These are phyloP conservation scores for Strigamia maritima DNA, from an alignment of 2,888 invertebrate species.

Conservation along the genomic window DNA sequence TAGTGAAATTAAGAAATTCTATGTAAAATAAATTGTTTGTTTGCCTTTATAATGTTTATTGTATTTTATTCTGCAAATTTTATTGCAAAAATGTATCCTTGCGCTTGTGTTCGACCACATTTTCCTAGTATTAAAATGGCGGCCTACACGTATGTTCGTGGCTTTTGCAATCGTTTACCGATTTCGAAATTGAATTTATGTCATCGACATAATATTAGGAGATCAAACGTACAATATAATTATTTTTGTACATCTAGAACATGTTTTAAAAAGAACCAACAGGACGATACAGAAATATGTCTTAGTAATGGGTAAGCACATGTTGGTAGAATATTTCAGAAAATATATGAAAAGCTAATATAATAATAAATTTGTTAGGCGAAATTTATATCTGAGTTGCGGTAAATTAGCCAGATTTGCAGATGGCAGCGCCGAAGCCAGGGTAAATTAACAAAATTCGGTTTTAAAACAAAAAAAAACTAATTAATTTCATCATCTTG, in stretches of 20 bases:
- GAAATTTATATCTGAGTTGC: neutral
- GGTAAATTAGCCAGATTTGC: conserved; percentile 9
- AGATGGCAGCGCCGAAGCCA: neutral
- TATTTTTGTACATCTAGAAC: neutral
- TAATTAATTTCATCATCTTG: neutral
- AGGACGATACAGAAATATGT: neutral
- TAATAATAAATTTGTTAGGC: neutral
- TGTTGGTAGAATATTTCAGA: neutral
- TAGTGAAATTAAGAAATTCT: no score
- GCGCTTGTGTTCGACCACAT: no score
- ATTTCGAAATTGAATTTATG: neutral
- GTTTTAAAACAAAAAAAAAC: neutral
- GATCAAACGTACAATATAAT: neutral
- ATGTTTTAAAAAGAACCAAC: neutral
- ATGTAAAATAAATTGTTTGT: no score
- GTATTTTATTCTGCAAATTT: no score
- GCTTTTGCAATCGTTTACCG: neutral
- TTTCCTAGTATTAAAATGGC: no score
- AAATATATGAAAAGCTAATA: neutral
- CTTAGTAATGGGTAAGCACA: neutral
- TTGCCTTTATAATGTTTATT: no score
- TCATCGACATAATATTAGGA: neutral
- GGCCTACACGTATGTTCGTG: no score
- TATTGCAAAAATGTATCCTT: no score
- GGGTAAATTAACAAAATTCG: neutral